Base-by-base conservation (phyloP, 2,797 vertebrate species). In the Anableps anableps region DNA sequence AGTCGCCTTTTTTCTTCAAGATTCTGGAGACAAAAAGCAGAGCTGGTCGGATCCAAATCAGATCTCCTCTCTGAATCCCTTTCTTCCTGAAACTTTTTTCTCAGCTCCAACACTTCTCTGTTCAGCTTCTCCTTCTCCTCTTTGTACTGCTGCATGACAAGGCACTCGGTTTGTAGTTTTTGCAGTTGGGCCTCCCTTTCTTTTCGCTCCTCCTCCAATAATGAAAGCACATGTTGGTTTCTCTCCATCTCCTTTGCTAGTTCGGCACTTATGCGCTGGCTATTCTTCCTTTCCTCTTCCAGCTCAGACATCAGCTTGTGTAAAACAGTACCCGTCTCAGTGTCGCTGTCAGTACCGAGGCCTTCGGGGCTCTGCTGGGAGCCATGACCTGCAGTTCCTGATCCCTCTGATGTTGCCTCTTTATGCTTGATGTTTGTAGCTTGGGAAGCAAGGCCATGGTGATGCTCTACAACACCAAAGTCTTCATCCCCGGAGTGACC, bases 111-210 rank as follows among this genome's bases (percentile, higher is more conserved):
- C 43, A 96, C 93, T 78, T 97, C 95, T 66, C 85, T 81, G 88
- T 96, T 96, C 41, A 96, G 92, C 21, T 81, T 85, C 72, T 96
- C 94, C 72, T 97, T 96, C 83, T 97, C 97, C 5, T 85, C 87
- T 86, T 96, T 96, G 80, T 93, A 93, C 76, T 48, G 88, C 72
- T 94, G 94, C 53, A 93, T 88, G 85, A 96, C 95, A 77, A 90
- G 92, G 51, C 92, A 93, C 83, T 92, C 92, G 71, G 81, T 88
- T 82, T 96, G 94, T 70, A 94, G 83, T 72, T 82, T 88, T 23
- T 86, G 91, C 51, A 97, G 86, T 76, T 91, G 93, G 19, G 80
- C 74, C 51, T 96, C 93, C 78, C 91, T 90, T 83, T 93, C 91
- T 10, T 79, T 83, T 79, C 76, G 91, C 72, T 97, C 95, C 34